Evolutionary conservation across 2,888 invertebrate genomes (phyloP).

Genomic region (Pseudococcus viburni): DNA sequence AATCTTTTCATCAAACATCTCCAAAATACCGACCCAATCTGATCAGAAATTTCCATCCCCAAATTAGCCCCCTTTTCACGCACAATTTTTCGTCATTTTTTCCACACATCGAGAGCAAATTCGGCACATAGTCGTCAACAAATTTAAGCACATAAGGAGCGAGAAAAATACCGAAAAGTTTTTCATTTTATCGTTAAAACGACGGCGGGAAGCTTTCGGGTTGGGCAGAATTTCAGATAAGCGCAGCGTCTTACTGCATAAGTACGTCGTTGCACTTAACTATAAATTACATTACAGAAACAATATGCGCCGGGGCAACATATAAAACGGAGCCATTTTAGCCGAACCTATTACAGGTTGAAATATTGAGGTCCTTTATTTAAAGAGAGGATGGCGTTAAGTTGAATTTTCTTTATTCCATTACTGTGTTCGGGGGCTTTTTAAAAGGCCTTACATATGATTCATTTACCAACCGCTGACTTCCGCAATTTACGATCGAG

Average conservation of each 20-base stretch:
- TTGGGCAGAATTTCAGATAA: slow-evolving; percentile 63
- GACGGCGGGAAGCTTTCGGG: slow-evolving; percentile 36
- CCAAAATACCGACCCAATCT: no score
- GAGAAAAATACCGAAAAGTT: slow-evolving; percentile 57
- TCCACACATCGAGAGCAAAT: slow-evolving; percentile 3
- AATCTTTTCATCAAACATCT: no score
- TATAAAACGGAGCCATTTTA: slow-evolving; percentile 56
- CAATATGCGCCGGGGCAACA: slow-evolving; percentile 61
- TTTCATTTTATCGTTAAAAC: slow-evolving; percentile 58
- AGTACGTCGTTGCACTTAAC: slow-evolving; percentile 63
- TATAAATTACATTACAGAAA: slow-evolving; percentile 65
- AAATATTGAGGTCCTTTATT: slow-evolving; percentile 63
- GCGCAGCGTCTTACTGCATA: slow-evolving; percentile 66
- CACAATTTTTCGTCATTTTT: neutral
- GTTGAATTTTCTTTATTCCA: slow-evolving; percentile 58
- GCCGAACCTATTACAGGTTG: slow-evolving; percentile 61
- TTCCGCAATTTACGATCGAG: slow-evolving; percentile 60
- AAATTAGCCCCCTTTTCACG: no score
- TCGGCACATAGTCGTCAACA: neutral
- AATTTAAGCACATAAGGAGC: neutral
- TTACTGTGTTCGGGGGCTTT: slow-evolving; percentile 49
- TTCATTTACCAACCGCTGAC: slow-evolving; percentile 55
- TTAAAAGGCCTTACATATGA: slow-evolving; percentile 61
- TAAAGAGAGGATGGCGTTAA: slow-evolving; percentile 54
- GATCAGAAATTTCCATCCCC: no score